A percentile compares a stretch with the other conserved stretches of the same genome.
These are phyloP conservation scores for Cryptotis parvus DNA, from an alignment of 2,113 vertebrate genomes.

Conservation along the genomic window DNA sequence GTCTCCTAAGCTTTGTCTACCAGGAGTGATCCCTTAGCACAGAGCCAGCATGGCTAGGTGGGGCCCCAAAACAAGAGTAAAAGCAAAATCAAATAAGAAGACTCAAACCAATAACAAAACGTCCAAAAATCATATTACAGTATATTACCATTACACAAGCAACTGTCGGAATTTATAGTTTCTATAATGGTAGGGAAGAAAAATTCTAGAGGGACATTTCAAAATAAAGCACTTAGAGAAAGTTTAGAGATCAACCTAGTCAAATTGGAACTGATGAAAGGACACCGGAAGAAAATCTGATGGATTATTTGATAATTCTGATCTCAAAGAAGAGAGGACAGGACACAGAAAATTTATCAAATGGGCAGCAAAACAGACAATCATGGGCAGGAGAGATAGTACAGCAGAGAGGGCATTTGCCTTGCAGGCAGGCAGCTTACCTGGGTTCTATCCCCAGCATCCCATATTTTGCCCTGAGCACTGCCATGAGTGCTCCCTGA, in stretches of 20 bases:
- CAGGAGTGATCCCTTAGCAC: too few species aligned
- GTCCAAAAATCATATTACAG: neutral
- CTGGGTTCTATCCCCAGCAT: too few species aligned
- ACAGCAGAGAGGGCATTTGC: too few species aligned
- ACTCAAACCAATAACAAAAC: too few species aligned
- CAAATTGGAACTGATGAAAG: neutral
- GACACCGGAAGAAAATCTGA: neutral
- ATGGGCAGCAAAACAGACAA: neutral
- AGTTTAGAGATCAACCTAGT: neutral
- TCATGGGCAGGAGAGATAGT: too few species aligned
- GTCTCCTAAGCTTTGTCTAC: too few species aligned
- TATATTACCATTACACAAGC: neutral
- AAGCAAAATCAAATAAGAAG: too few species aligned
- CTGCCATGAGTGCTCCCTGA: too few species aligned
- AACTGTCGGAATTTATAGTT: neutral
- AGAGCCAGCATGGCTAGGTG: too few species aligned
- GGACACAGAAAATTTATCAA: neutral
- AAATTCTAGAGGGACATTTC: neutral
- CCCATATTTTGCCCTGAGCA: too few species aligned
- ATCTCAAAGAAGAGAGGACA: neutral
- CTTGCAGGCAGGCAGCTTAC: too few species aligned
- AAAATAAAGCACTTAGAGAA: slow-evolving; percentile 1
- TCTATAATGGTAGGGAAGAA: slow-evolving; percentile 11
- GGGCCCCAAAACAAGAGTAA: too few species aligned
- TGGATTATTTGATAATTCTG: neutral